Evolutionary conservation across 2,797 vertebrate species (phyloP).

Genomic region (Crocodylus rhombifer): DNA sequence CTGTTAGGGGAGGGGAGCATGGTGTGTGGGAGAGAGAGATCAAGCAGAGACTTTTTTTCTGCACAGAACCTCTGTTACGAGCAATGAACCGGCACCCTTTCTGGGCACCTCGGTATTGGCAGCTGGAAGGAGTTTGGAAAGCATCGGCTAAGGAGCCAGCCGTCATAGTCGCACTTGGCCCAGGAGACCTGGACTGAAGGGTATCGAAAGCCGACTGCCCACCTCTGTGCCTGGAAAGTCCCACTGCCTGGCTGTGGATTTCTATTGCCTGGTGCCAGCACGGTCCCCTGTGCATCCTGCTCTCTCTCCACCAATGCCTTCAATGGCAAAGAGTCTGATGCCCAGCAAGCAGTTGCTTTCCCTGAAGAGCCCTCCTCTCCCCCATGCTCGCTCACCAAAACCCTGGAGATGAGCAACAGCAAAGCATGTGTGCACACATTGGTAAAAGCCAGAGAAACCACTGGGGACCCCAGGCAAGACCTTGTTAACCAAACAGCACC

Average conservation of each 20-base stretch:
- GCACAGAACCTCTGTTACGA: not conserved
- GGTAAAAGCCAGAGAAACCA: not conserved
- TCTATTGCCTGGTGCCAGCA: not conserved
- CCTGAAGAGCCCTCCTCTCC: not conserved
- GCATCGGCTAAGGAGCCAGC: not conserved
- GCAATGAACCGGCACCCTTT: not conserved
- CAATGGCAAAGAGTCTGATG: not conserved
- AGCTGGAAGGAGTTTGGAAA: not conserved
- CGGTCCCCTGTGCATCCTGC: too few relatives aligned
- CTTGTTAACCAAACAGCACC: not conserved
- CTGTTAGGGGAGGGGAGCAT: not conserved
- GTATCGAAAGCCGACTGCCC: not conserved
- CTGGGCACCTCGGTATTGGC: not conserved
- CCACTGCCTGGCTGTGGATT: not conserved
- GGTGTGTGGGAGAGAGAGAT: not conserved
- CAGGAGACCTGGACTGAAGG: not conserved
- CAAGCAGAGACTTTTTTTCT: fast-evolving
- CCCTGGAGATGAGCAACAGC: not conserved
- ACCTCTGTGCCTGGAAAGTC: not conserved
- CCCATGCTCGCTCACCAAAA: not conserved
- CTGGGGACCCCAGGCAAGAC: not conserved
- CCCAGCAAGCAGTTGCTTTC: not conserved
- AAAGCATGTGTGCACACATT: not conserved
- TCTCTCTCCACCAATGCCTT: not conserved
- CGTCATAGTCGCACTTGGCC: not conserved